These are phyloP conservation scores for Leptogaster cylindrica DNA, from an alignment of 2,888 invertebrate genomes.

Conservation along the genomic window DNA sequence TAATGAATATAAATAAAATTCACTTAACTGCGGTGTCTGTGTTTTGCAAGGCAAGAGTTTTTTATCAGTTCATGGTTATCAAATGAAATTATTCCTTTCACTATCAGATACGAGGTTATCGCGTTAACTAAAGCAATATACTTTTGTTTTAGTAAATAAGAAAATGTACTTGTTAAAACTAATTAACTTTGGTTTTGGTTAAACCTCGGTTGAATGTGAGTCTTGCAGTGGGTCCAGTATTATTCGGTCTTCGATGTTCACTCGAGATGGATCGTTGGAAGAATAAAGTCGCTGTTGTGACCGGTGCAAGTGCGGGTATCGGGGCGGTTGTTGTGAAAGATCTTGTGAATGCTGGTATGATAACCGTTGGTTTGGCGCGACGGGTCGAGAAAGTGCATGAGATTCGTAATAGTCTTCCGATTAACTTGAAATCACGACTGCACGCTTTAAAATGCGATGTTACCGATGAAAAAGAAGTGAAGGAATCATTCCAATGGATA, in stretches of 20 bases:
- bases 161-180: conserved; percentile 61
- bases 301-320: conserved; percentile 70
- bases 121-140: too few relatives aligned
- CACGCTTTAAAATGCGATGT: conserved; percentile 64
- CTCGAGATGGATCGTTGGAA: conserved; percentile 66
- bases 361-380: conserved; percentile 65
- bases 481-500: conserved; percentile 63
- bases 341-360: conserved; percentile 63
- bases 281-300: conserved; percentile 68
- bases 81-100: too few relatives aligned
- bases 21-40: too few relatives aligned
- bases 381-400: conserved; percentile 60
- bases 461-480: conserved; percentile 64
- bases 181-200: conserved; percentile 60
- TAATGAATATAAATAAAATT: too few relatives aligned
- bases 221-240: too few relatives aligned
- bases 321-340: conserved; percentile 63
- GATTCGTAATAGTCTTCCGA: conserved; percentile 53
- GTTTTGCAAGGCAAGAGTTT: too few relatives aligned
- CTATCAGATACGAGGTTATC: too few relatives aligned
- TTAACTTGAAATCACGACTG: conserved; percentile 54
- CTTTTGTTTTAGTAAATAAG: too few relatives aligned
- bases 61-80: too few relatives aligned
- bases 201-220: conserved; percentile 49
- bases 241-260: background rate